Conservation (phyloP, 2,113 vertebrate genomes). For the Eupsittula cactorum region DNA sequence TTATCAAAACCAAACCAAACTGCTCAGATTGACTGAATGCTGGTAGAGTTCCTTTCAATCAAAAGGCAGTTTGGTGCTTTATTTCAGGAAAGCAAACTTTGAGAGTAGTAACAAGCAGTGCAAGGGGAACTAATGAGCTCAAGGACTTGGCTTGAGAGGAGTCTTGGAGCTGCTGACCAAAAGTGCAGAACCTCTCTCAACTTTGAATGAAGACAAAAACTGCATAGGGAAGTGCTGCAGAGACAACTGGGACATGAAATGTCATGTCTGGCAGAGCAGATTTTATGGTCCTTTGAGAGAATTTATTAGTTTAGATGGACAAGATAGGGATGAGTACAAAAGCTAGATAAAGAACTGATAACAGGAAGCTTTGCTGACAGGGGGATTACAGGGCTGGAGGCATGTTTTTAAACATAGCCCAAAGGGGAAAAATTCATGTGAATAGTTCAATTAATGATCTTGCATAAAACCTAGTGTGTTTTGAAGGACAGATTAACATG, state of each 20-base stretch:
- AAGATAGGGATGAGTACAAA: not conserved
- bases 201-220: not conserved
- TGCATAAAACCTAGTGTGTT: not conserved
- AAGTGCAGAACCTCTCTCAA: not conserved
- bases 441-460: not conserved
- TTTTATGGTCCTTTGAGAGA: not conserved
- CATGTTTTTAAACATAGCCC: not conserved
- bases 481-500: not conserved
- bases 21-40: not conserved
- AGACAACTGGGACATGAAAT: not conserved
- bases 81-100: not conserved
- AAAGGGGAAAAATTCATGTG: not conserved
- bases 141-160: not conserved
- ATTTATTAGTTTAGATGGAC: slow-evolving; percentile 5
- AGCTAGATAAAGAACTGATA: slow-evolving; percentile 25
- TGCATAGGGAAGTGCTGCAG: not conserved
- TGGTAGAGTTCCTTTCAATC: not conserved
- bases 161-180: not conserved
- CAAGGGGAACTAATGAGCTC: not conserved
- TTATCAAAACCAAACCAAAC: not conserved
- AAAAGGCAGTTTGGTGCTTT: not conserved
- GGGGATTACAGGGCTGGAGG: slow-evolving; percentile 1
- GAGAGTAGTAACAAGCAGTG: fast-evolving
- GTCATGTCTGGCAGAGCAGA: not conserved
- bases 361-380: slow-evolving; percentile 19